Percentiles rank a stretch among this genome's conserved stretches.
phyloP scores from a whole-genome alignment of 2,113 vertebrate species.

The Myanophis thanlyinensis region DNA sequence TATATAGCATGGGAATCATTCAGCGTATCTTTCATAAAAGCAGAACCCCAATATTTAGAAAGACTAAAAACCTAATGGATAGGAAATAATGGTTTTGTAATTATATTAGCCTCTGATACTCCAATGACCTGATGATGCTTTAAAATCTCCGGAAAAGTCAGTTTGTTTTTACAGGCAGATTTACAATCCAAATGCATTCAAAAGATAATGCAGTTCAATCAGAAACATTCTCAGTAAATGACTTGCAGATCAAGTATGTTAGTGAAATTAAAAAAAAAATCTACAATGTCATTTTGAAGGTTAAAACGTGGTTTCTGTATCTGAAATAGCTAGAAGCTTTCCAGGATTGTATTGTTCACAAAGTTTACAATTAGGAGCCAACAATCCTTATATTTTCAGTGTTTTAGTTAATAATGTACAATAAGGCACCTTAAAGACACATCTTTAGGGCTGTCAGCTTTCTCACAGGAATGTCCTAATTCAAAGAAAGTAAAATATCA shows the following conservation, averaged over 20 bases:
- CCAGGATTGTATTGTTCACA: slow-evolving; percentile 43
- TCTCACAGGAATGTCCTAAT: background rate
- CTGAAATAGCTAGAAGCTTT: slow-evolving; percentile 47
- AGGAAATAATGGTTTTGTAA: background rate
- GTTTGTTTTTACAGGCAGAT: slow-evolving; percentile 1
- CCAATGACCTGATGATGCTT: background rate
- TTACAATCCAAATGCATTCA: slow-evolving; percentile 10
- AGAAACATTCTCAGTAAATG: slow-evolving; percentile 24
- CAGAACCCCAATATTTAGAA: background rate
- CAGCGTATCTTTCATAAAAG: background rate
- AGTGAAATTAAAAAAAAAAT: slow-evolving; percentile 2
- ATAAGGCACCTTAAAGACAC: background rate
- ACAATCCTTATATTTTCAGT: background rate
- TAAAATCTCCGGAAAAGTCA: background rate
- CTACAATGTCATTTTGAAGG: slow-evolving; percentile 27
- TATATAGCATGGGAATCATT: background rate
- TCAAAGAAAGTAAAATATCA: background rate
- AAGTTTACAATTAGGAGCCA: slow-evolving; percentile 13
- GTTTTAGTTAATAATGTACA: background rate
- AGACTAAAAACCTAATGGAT: background rate
- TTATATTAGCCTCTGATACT: background rate
- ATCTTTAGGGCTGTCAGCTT: background rate
- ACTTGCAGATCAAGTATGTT: slow-evolving; percentile 14
- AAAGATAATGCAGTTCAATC: slow-evolving; percentile 11
- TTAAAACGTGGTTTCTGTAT: slow-evolving; percentile 50